Evolutionary conservation across 1,140 invertebrate genomes (phyloP).

Genomic region (Ephestia elutella): DNA sequence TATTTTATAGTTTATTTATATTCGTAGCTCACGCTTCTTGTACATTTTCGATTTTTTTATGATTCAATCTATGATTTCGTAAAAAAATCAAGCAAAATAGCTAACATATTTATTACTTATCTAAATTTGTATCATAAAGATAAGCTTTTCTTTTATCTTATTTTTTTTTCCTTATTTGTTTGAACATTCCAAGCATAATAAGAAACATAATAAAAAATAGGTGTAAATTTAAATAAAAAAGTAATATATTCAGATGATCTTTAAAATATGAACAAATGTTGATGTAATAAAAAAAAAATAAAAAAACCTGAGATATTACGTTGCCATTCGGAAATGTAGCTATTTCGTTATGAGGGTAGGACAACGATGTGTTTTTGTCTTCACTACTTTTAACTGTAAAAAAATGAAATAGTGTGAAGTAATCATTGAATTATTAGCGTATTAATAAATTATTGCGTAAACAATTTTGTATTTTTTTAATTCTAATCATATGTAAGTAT

Average conservation of each 20-base stretch:
- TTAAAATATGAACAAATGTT: too few relatives aligned
- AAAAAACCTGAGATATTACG: too few relatives aligned
- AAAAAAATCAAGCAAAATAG: too few relatives aligned
- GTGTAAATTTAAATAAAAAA: neutral
- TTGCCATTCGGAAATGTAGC: constrained; percentile 12
- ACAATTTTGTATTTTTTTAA: constrained; percentile 29
- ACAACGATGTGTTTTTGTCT: constrained; percentile 51
- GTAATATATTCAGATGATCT: neutral
- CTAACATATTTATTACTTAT: too few relatives aligned
- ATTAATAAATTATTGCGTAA: constrained; percentile 67
- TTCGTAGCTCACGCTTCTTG: too few relatives aligned
- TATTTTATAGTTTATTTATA: too few relatives aligned
- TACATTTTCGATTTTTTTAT: too few relatives aligned
- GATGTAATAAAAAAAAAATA: too few relatives aligned
- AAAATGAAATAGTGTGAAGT: constrained; percentile 59
- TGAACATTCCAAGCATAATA: neutral
- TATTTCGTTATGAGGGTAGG: constrained; percentile 18
- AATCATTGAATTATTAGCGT: constrained; percentile 68
- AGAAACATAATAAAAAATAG: neutral
- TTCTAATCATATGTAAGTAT: too few relatives aligned
- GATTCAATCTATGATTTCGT: too few relatives aligned
- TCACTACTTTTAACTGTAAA: constrained; percentile 54
- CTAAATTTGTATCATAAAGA: too few relatives aligned
- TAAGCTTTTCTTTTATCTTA: neutral
- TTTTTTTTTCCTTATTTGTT: neutral